These are phyloP conservation scores for Zaprionus taronus DNA, from an alignment of 1,140 invertebrate genomes.

Conservation along the genomic window DNA sequence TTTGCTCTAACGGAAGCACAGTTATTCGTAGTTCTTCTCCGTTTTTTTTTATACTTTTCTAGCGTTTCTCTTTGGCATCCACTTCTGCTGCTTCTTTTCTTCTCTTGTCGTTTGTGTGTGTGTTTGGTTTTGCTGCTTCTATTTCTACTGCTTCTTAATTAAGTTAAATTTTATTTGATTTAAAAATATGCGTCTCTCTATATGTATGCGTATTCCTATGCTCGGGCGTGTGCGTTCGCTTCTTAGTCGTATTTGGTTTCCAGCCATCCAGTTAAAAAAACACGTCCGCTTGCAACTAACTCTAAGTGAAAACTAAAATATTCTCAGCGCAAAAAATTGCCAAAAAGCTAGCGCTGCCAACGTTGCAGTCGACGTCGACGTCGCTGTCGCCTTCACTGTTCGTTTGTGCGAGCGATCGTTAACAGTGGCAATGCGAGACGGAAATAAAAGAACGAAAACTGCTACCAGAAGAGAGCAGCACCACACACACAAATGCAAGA, in stretches of 20 bases:
- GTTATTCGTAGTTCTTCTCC: background rate
- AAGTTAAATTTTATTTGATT: slow-evolving; percentile 74
- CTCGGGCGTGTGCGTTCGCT: slow-evolving; percentile 71
- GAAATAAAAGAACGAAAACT: slow-evolving; percentile 77
- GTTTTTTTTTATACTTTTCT: slow-evolving; percentile 40
- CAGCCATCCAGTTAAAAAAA: slow-evolving; percentile 84
- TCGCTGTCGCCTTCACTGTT: background rate
- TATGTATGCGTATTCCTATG: slow-evolving; percentile 74
- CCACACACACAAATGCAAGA: slow-evolving; percentile 45
- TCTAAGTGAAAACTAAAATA: slow-evolving; percentile 82
- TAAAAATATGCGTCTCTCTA: slow-evolving; percentile 69
- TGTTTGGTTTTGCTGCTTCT: slow-evolving; percentile 36
- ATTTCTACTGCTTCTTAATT: slow-evolving; percentile 70
- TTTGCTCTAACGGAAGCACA: slow-evolving; percentile 12
- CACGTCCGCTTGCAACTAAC: slow-evolving; percentile 83
- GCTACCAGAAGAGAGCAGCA: slow-evolving; percentile 21
- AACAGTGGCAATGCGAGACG: slow-evolving; percentile 65
- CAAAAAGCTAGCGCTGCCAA: slow-evolving; percentile 45
- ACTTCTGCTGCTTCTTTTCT: slow-evolving; percentile 13
- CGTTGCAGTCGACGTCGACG: background rate
- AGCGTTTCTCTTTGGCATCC: slow-evolving; percentile 36
- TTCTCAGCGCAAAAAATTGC: slow-evolving; percentile 66
- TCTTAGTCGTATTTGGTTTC: slow-evolving; percentile 72
- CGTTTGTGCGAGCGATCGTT: slow-evolving; percentile 45
- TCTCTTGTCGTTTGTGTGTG: slow-evolving; percentile 4